phyloP scores from a whole-genome alignment of 37 sponge, comb jelly and placozoan genomes.

The Tethya wilhelma region DNA sequence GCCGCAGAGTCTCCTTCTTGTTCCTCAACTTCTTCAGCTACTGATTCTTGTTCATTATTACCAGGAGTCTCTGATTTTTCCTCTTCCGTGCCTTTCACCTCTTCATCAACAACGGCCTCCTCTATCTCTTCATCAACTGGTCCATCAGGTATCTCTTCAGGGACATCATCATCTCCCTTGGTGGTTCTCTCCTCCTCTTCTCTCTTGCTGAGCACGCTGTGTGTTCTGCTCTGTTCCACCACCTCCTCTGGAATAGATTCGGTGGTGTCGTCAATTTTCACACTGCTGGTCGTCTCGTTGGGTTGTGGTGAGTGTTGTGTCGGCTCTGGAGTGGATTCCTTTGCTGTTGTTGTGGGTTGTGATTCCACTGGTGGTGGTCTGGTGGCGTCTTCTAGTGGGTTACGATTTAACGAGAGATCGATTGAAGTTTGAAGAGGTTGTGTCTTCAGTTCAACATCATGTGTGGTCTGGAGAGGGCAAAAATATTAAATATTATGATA shows the following conservation, averaged over 20 bases:
- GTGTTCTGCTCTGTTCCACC: neutral
- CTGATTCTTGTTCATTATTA: neutral
- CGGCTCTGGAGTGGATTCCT: no score
- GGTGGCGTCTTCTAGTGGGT: no score
- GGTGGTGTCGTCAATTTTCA: neutral
- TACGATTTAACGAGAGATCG: no score
- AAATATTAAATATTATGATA: no score
- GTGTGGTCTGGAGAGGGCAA: no score
- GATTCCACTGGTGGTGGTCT: no score
- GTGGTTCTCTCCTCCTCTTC: neutral
- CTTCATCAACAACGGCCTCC: neutral
- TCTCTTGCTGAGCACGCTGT: neutral
- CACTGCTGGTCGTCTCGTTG: no score
- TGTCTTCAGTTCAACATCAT: no score
- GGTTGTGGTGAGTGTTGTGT: neutral
- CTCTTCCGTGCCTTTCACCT: neutral
- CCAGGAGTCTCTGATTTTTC: neutral
- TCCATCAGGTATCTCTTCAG: neutral
- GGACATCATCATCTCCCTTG: neutral
- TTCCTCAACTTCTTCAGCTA: neutral
- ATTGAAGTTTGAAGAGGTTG: no score
- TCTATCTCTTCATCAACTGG: constrained; percentile 4
- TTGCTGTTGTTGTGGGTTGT: no score
- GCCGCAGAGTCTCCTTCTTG: neutral
- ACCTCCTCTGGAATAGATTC: neutral